Evolutionary conservation across 2,797 vertebrate genomes (phyloP), one percentile per base, ranked within the genome.

Genomic region (Bufotes viridis): DNA sequence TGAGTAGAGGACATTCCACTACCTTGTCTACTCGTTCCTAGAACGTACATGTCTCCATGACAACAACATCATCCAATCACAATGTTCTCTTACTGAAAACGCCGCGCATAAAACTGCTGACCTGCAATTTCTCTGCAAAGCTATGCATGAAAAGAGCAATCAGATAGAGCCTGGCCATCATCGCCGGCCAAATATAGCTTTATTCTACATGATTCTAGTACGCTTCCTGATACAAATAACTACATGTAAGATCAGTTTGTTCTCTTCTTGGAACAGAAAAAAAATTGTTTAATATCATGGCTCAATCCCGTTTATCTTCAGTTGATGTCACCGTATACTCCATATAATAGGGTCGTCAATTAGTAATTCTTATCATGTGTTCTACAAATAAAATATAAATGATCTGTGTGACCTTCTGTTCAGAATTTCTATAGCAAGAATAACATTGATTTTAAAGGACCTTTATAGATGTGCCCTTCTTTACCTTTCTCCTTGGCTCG

Each of bases 81-180:
- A 63, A 29, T 29, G 74, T 55, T 85, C 42, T 58, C 1, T 85
- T 65, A 49, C 84, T 29, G 84, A 78, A 85, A 63, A 58, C 67
- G 74, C 75, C 22, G 42, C 49, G 12, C 49, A 22, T 78, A 78
- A 85, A 78, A 78, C 78, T 85, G 74, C 84, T 85, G 74, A 85
- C 75, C 82, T 84, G 82, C 82, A 75, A 84, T 84, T 84, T 84
- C 70, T 60, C 82, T 75, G 82, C 55, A 84, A 84, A 84, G 69
- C 70, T 75, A 84, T 84, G 58, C 82, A 84, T 84, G 82, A 84
- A 84, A 84, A 84, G 82, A 84, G 82, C 82, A 84, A 84, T 84
- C 57, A 75, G 82, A 61, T 74, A 17, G 82, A 84, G 82, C 70
- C 82, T 12, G 82, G 82, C 72, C 82, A 84, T 74, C 55, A 84